These are phyloP conservation scores for Sebastes steindachneri DNA, from an alignment of 2,797 vertebrate species.

Conservation along the genomic window DNA sequence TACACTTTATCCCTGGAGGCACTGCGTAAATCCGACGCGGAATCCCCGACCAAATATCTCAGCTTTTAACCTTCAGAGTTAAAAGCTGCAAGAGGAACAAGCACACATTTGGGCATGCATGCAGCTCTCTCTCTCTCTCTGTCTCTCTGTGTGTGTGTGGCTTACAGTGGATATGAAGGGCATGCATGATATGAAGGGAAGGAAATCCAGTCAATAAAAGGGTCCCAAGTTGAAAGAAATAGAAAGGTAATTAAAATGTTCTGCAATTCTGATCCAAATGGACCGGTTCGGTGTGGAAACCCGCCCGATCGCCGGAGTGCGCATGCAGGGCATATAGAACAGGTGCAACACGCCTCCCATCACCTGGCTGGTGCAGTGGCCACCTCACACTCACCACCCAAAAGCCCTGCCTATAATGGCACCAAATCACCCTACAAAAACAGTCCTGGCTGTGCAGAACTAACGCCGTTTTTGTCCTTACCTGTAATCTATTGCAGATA, in stretches of 20 bases:
- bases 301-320: constrained; percentile 45
- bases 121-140: neutral
- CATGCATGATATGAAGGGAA: constrained; percentile 5
- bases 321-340: constrained; percentile 73
- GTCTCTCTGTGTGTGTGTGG: neutral
- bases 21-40: constrained; percentile 32
- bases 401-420: constrained; percentile 13
- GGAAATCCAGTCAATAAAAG: constrained; percentile 12
- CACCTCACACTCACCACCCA: constrained; percentile 24
- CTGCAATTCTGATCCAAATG: constrained; percentile 18
- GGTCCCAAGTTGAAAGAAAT: constrained; percentile 25
- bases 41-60: constrained; percentile 24
- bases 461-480: constrained; percentile 80
- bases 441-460: neutral
- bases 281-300: constrained; percentile 28
- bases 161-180: constrained; percentile 38
- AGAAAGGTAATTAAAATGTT: neutral
- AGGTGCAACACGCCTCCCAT: constrained; percentile 79
- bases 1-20: constrained; percentile 19
- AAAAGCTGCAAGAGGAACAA: constrained; percentile 9
- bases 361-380: constrained; percentile 74
- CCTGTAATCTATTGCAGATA: constrained; percentile 88
- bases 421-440: neutral
- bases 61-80: constrained; percentile 52
- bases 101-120: constrained; percentile 12